Percentiles rank a stretch among this genome's conserved stretches.
Evolutionary conservation across 2,113 vertebrate species (phyloP).

Genomic region (Paratilapia polleni): DNA sequence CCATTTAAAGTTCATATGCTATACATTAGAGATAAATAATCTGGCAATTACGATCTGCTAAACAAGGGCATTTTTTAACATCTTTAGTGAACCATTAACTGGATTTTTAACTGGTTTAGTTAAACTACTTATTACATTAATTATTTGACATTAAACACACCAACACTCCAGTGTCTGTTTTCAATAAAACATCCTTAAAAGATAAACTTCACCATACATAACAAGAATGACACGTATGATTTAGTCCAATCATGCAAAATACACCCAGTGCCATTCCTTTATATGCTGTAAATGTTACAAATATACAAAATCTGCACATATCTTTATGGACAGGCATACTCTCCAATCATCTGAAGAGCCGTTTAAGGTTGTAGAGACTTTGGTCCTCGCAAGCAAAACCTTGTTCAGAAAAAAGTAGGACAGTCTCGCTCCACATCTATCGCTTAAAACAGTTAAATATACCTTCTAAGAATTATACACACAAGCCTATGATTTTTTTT

Average conservation of each 20-base stretch:
- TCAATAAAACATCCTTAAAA: conserved; percentile 44
- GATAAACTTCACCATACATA: conserved; percentile 41
- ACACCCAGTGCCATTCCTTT: conserved; percentile 49
- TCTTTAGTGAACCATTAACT: conserved; percentile 22
- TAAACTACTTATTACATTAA: conserved; percentile 36
- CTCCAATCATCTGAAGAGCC: conserved; percentile 17
- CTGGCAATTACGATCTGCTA: conserved; percentile 15
- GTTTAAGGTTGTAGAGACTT: conserved; percentile 9
- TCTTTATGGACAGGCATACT: conserved; percentile 5
- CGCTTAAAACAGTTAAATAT: conserved; percentile 31
- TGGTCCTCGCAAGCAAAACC: conserved; percentile 28
- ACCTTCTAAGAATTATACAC: conserved; percentile 22
- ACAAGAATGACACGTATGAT: conserved; percentile 42
- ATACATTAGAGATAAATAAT: conserved; percentile 38
- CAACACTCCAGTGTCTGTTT: conserved; percentile 36
- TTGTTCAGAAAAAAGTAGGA: conserved; percentile 16
- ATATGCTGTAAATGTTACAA: conserved; percentile 36
- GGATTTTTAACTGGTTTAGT: conserved; percentile 30
- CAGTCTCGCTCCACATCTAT: conserved; percentile 7
- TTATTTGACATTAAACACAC: conserved; percentile 49
- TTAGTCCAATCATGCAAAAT: conserved; percentile 69
- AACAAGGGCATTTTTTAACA: conserved; percentile 26
- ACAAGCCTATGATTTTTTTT: conserved; percentile 24
- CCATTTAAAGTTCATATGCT: conserved; percentile 31
- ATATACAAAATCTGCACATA: conserved; percentile 37